Base-by-base conservation (phyloP, 2,113 vertebrate species). In the Grammomys surdaster region DNA sequence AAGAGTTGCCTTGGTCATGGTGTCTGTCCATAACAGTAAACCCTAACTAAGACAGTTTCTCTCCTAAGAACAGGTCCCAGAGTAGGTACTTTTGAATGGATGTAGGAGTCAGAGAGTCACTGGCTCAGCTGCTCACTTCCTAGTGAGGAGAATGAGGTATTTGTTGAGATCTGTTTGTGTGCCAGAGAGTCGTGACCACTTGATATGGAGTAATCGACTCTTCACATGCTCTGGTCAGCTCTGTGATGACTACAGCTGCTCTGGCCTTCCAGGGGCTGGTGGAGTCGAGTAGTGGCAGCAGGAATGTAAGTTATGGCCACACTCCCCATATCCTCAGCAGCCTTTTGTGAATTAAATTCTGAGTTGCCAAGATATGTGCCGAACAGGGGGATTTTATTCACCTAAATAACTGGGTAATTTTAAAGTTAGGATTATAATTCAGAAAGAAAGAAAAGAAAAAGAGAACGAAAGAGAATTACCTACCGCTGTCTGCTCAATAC, bases 381-480 rank as follows among this genome's bases (percentile, higher is more conserved):
- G 8, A 28, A 11, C 5, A 67, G 40, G 54, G 6, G 7, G 11
- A 46, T 40, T 76, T 94, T 58, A 78, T 43, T 91, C 33, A 78
- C 22, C 17, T n/a, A 46, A 92, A 80, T 51, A 95, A 85, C 0
- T 86, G 19, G 51, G 20, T 43, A 75, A 92, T 67, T 89, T 54
- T 85, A 67, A 96, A 92, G 24, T 46, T 40, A 82, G 31, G 28
- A 72, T 92, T 94, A 76, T 92, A 97, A 89, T 69, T 92, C 22
- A 28, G 72, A 0, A 31, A 19, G 85, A 5, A 33, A n/a, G 19
- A 81, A 33, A 40, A 78, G 28, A 13, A 22, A 48, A 13, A n/a
- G 26, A 67, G 16, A 4, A 82, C 10, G 31, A 94, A 70, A 5
- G 13, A 28, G 2, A 90, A 22, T 28, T 85, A 33, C 40, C 40